Conservation (phyloP, 2,113 vertebrate genomes). For the Albula glossodonta region DNA sequence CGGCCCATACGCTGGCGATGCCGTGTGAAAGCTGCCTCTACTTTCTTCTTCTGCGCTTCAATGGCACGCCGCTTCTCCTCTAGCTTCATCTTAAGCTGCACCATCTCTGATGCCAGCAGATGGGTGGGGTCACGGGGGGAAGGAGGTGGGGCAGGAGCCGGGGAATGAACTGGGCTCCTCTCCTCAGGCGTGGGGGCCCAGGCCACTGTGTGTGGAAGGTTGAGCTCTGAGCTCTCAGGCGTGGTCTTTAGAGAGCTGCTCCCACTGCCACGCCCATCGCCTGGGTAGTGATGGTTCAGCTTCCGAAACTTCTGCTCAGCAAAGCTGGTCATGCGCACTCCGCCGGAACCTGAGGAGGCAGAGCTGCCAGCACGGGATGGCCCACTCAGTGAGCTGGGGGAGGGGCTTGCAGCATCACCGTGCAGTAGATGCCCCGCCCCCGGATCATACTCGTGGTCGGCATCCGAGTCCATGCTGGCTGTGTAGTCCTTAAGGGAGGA, state of each 20-base stretch:
- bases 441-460: slow-evolving; percentile 86
- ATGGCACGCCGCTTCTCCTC: slow-evolving; percentile 95
- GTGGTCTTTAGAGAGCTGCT: slow-evolving; percentile 91
- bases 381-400: slow-evolving; percentile 78
- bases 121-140: slow-evolving; percentile 84
- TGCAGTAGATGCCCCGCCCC: slow-evolving; percentile 62
- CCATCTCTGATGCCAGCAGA: slow-evolving; percentile 92
- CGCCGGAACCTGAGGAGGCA: slow-evolving; percentile 80
- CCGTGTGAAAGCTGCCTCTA: slow-evolving; percentile 90
- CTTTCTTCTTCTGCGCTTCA: slow-evolving; percentile 95
- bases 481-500: slow-evolving; percentile 92
- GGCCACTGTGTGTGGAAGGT: slow-evolving; percentile 76
- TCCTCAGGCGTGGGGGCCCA: slow-evolving; percentile 78
- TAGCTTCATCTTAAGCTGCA: slow-evolving; percentile 93
- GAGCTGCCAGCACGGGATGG: slow-evolving; percentile 85
- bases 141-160: background rate
- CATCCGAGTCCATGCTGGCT: slow-evolving; percentile 85
- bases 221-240: slow-evolving; percentile 87
- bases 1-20: slow-evolving; percentile 95
- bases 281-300: slow-evolving; percentile 62
- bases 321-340: slow-evolving; percentile 96
- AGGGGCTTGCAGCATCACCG: slow-evolving; percentile 73
- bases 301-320: slow-evolving; percentile 96
- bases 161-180: slow-evolving; percentile 49
- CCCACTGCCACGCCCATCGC: slow-evolving; percentile 84